A percentile compares a stretch with the other conserved stretches of the same genome.
Conservation (phyloP, 1,140 invertebrate species). For the Sycobia sp. region DNA sequence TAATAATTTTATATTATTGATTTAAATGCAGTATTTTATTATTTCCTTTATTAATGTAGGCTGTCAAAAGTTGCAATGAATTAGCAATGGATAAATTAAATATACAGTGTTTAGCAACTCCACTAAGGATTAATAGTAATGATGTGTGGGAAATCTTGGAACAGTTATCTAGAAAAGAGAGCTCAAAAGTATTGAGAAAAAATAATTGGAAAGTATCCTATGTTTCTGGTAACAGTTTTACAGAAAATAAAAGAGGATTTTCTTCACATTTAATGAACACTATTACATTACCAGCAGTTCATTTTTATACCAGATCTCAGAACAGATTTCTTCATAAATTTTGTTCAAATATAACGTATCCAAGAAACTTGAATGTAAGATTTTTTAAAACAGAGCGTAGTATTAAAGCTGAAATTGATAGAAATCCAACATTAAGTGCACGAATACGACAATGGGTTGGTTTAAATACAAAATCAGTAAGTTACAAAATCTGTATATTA, state of each 20-base stretch:
- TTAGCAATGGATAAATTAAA: slow-evolving; percentile 44
- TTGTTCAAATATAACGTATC: slow-evolving; percentile 13
- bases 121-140: slow-evolving; percentile 40
- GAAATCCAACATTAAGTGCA: slow-evolving; percentile 70
- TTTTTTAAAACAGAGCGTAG: slow-evolving; percentile 78
- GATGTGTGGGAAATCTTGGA: slow-evolving; percentile 43
- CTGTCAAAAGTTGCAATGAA: slow-evolving; percentile 50
- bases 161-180: slow-evolving; percentile 37
- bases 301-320: slow-evolving; percentile 37
- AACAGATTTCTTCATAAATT: slow-evolving; percentile 40
- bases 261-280: slow-evolving; percentile 38
- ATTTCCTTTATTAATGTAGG: slow-evolving; percentile 42
- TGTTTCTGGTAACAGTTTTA: slow-evolving; percentile 48
- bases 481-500: slow-evolving; percentile 2
- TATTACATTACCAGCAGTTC: slow-evolving; percentile 36
- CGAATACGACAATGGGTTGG: slow-evolving; percentile 49
- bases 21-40: not conserved
- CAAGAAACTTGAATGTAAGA: slow-evolving; percentile 56
- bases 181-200: slow-evolving; percentile 37
- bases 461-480: slow-evolving; percentile 15
- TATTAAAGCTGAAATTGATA: slow-evolving; percentile 69
- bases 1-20: slow-evolving; percentile 28
- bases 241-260: slow-evolving; percentile 50
- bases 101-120: slow-evolving; percentile 35
- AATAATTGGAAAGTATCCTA: slow-evolving; percentile 55